Base-by-base conservation (phyloP, 2,888 invertebrate species). In the Lutraria lutraria region DNA sequence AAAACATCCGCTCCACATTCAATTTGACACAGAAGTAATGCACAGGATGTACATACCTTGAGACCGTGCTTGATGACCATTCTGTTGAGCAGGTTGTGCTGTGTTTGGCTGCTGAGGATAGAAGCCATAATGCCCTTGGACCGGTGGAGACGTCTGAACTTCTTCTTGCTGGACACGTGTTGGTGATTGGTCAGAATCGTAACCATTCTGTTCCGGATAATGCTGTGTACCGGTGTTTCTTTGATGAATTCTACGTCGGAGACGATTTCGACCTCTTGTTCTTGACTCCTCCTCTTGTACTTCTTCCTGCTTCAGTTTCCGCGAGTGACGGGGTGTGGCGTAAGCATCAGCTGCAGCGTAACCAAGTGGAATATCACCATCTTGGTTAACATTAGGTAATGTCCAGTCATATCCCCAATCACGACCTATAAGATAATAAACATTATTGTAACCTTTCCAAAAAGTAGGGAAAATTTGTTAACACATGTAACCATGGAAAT, bases 271-370 rank as follows among this genome's bases (percentile, higher is more conserved):
- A 79, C 91, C 90, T 16, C 90, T 25, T 52, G 91, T 85, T 60
- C 86, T 68, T n/a, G 86, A 52, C 31, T 86, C 88, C 19, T 88
- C 89, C 31, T 86, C 85, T n/a, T 72, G 29, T 16, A 52, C 68
- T 68, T 87, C 85, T 29, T 88, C 85, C 8, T 85, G 81, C 86
- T 89, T 79, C 15, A 72, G 79, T 87, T 89, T 79, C 16, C 87
- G 89, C 34, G 80, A 68, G 68, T 82, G 89, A 76, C 88, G 81
- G 0, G 86, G 92, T 68, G 92, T 86, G 81, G 93, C 94, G 83
- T 93, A 95, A 0, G 94, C 93, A 86, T 95, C 95, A 2, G 95
- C 95, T 16, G 95, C 95, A n/a, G 95, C 95, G 86, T 95, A 95
- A 4, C 95, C 95, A 0, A 95, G 91, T 0, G 95, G 95, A 34